A percentile compares a stretch with the other conserved stretches of the same genome.
phyloP scores from a whole-genome alignment of 2,888 invertebrate genomes.

The Polydrusus pterygomalis region DNA sequence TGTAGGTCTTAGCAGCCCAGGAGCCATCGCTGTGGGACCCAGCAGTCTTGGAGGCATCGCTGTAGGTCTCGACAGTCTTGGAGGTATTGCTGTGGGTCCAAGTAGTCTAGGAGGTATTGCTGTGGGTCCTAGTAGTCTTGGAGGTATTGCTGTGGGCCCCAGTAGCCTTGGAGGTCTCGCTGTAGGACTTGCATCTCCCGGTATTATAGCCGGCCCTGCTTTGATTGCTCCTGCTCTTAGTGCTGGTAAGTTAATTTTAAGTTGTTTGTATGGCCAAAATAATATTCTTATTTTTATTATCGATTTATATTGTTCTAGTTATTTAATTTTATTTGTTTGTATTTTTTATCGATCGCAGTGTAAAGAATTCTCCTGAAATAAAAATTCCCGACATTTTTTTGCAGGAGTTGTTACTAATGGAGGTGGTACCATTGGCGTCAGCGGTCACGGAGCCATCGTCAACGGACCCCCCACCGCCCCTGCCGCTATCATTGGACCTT shows the following conservation, averaged over 20 bases:
- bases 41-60: not conserved
- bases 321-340: no score
- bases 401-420: constrained; percentile 45
- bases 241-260: constrained; percentile 35
- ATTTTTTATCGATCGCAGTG: no score
- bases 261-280: not conserved
- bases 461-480: constrained; percentile 47
- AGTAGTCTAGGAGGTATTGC: not conserved
- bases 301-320: no score
- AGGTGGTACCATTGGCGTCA: constrained; percentile 46
- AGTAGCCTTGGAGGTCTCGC: not conserved
- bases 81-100: not conserved
- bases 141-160: constrained; percentile 11
- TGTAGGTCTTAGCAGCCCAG: constrained; percentile 4
- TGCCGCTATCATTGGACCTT: constrained; percentile 40
- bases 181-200: constrained; percentile 2
- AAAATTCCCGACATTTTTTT: not conserved
- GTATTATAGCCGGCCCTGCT: constrained; percentile 13
- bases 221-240: constrained; percentile 29
- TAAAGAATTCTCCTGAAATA: no score
- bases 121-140: not conserved
- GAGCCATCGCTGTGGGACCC: constrained; percentile 5
- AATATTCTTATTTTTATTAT: no score
- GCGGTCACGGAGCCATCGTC: constrained; percentile 44
- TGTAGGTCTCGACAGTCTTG: constrained; percentile 2